Base-by-base conservation (phyloP, 2,113 vertebrate species). In the Toxotes chatareus region DNA sequence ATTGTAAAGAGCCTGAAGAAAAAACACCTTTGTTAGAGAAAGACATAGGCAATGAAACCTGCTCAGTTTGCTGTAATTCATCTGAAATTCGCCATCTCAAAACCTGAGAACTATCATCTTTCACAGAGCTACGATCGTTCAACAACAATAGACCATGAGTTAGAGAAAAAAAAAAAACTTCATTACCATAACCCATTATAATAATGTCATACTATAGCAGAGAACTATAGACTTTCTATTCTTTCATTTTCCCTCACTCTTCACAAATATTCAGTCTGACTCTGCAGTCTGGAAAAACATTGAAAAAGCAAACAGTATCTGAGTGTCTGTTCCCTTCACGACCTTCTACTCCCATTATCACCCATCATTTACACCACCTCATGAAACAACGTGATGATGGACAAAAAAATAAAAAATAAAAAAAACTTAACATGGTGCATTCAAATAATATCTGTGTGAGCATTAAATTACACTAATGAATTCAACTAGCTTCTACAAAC, bases 381-480 rank as follows among this genome's bases (percentile, higher is more conserved):
- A 71, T 14, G 44, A 68, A 66, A 75, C 34, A 17, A 56, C 40
- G 23, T 8, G 47, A 73, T 8, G 13, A 62, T 7, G 14, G 65
- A 59, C 59, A 65, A 60, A 61, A 27, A 27, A 27, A n/a, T n/a
- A n/a, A 27, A 27, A 27, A 27, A 27, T 1, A 27, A 27, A 27
- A 27, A 27, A 46, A 49, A 53, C 13, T 38, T 34, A 0, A 59
- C 1, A 49, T 40, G 21, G 11, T 31, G 12, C 42, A 6, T 67
- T 75, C 17, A 47, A 23, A 59, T 49, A 12, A 4, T 42, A 32
- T 72, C 36, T 59, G 21, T 47, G 17, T 62, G 42, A 65, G 47
- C 49, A 27, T 84, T 88, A 64, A 42, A 63, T 75, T 74, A 74
- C 21, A 34, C 1, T 21, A 55, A 74, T 74, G 72, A 73, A 80